Evolutionary conservation across 1,140 invertebrate genomes (phyloP), one percentile per base, ranked within the genome.

Genomic region (Anadara kagoshimensis): DNA sequence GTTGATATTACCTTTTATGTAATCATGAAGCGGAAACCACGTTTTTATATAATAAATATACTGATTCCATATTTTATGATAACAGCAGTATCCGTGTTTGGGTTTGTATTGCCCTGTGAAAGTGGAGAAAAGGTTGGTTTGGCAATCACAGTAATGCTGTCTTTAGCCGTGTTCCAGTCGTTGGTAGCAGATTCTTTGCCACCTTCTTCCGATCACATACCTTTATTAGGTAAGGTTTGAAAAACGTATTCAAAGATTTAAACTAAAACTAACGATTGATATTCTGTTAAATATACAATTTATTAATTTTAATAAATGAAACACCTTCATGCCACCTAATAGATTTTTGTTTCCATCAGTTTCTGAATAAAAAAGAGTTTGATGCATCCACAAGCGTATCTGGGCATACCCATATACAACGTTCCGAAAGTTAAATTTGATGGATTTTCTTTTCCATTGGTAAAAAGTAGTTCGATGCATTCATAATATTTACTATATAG

Each of bases 91-190:
- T 96, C 97, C 76, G 93, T 99, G 81, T 93, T 99, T 79, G 97
- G 97, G 78, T 99, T 99, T 91, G 97, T 97, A 63, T 92, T 99
- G 87, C 98, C 98, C 83, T 97, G 97, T 75, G 97, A 99, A 90
- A 98, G 97, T 73, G 98, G 98, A 88, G 98, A 99, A 92, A 99
- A 99, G 91, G 93, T 99, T 78, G 98, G 97, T 82, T 92, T 99
- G 91, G 97, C 96, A 77, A 95, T 98, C 89, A 98, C 90, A 26
- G 87, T 91, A 3, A 76, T 91, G 11, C 82, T 91, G 18, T 90
- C 90, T 4, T 83, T 91, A 61, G 88, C 89, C 63, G 90, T 91
- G 16, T 90, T 90, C 75, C 81, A 89, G 69, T 67, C 89, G 49
- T 93, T 97, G 91, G 95, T 97, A 90, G 94, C 95, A 86, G 95